A percentile compares a stretch with the other conserved stretches of the same genome.
Evolutionary conservation across 2,113 vertebrate species (phyloP).

Genomic region (Gallinago media): DNA sequence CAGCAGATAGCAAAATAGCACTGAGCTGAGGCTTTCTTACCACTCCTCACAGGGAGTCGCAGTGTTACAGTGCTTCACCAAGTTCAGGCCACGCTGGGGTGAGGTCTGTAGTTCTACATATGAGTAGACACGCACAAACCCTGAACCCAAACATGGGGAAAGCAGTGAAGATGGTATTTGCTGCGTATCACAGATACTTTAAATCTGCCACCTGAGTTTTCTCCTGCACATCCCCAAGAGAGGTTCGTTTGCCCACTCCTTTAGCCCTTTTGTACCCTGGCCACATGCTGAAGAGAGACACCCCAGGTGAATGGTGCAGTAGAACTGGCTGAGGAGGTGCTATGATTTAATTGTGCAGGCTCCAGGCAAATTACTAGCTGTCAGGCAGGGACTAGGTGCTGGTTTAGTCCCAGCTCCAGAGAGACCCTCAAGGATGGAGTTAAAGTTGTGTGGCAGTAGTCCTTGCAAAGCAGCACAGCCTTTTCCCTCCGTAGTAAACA

Average conservation of each 20-base stretch:
- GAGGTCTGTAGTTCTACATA: not conserved
- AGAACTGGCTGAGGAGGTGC: not conserved
- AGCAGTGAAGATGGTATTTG: not conserved
- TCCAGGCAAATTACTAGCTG: not conserved
- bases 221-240: not conserved
- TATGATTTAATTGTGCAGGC: not conserved
- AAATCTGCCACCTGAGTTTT: not conserved
- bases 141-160: not conserved
- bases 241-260: not conserved
- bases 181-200: not conserved
- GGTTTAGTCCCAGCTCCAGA: not conserved
- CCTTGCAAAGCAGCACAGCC: not conserved
- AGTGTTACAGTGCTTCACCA: not conserved
- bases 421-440: not conserved
- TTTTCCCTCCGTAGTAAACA: not conserved
- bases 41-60: not conserved
- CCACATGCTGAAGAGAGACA: rapidly evolving
- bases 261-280: not conserved
- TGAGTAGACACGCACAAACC: rapidly evolving
- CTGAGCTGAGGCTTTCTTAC: not conserved
- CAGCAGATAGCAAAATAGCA: not conserved
- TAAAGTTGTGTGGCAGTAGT: not conserved
- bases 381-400: not conserved
- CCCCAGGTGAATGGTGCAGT: not conserved
- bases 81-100: not conserved